Percentiles rank a stretch among this genome's conserved stretches.
These are phyloP conservation scores for Indicator indicator DNA, from an alignment of 2,113 vertebrate genomes.

Conservation along the genomic window DNA sequence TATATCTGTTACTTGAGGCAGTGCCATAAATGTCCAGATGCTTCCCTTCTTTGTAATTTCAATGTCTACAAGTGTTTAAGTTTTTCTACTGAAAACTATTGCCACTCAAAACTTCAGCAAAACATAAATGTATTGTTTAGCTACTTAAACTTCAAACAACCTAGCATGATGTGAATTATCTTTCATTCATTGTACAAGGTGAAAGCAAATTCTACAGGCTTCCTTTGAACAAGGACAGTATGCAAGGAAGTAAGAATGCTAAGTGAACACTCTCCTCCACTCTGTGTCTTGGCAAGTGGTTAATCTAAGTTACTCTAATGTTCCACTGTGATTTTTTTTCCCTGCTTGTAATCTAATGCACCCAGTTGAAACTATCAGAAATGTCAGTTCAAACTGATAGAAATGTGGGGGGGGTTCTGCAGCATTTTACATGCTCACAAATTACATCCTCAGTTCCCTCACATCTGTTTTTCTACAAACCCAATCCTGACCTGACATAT, in stretches of 20 bases:
- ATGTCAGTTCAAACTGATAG: background rate
- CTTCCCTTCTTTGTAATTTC: background rate
- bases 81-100: background rate
- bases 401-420: background rate
- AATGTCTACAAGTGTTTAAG: background rate
- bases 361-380: background rate
- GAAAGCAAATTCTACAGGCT: background rate
- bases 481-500: background rate
- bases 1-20: constrained; percentile 23
- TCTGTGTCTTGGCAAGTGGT: background rate
- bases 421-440: background rate
- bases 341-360: background rate
- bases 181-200: background rate
- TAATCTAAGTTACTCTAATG: background rate
- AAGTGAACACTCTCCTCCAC: background rate
- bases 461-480: background rate
- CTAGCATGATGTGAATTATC: background rate
- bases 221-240: background rate
- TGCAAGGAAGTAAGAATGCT: background rate
- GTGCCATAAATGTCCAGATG: background rate
- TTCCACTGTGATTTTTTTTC: background rate
- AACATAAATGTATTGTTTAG: background rate
- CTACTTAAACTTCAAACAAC: background rate
- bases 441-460: background rate
- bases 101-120: background rate